Evolutionary conservation across 2,113 vertebrate species (phyloP).

Genomic region (Hucho hucho): DNA sequence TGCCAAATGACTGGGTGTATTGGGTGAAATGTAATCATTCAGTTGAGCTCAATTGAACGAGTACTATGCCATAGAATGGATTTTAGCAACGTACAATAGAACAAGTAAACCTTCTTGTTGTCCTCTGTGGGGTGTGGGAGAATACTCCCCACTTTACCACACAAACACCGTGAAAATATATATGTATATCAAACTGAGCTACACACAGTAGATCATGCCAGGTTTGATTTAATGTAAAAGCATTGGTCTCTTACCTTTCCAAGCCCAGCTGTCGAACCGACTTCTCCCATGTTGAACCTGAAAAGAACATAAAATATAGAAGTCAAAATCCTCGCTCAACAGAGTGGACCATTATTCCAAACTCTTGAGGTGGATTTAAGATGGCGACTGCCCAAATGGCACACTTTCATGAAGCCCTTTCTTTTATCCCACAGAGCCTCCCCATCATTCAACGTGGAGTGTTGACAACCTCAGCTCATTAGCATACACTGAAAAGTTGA

Average conservation of each 20-base stretch:
- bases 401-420: neutral
- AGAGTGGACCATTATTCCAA: neutral
- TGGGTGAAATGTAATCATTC: neutral
- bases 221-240: neutral
- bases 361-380: neutral
- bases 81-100: no score
- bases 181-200: no score
- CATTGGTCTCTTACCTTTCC: conserved; percentile 78
- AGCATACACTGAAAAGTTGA: neutral
- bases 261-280: conserved; percentile 85
- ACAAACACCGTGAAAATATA: no score
- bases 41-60: neutral
- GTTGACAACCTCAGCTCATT: neutral
- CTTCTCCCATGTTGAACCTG: conserved; percentile 87
- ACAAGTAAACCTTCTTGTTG: no score
- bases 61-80: neutral
- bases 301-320: conserved; percentile 27
- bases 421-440: neutral
- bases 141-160: no score
- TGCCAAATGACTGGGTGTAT: neutral
- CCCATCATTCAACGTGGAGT: conserved; percentile 3
- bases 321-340: neutral
- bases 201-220: neutral
- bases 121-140: no score
- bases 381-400: neutral